Base-by-base conservation (phyloP, 64 coral and sea anemone species). In the Porites lutea region DNA sequence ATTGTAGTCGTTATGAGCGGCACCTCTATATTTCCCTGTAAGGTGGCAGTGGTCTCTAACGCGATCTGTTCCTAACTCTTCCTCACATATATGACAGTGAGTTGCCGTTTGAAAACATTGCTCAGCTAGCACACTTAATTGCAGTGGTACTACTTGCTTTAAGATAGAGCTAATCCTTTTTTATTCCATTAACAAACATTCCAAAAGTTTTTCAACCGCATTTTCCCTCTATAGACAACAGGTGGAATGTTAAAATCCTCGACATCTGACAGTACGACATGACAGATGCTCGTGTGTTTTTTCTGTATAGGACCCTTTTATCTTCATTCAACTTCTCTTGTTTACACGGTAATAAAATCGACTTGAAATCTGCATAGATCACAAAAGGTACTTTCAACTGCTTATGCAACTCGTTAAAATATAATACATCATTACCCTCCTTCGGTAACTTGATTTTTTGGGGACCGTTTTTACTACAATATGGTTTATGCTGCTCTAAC, bases 1-100 rank as follows among this genome's bases (percentile, higher is more conserved):
- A 58, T 92, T 86, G 46, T 82, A 92, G 16, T 3, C 27, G 48
- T 78, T 85, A 20, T 95, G 88, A 13, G 79, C 88, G 4, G 88
- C 79, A 6, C 87, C 93, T 10, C 93, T 65, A 20, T 48, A 95
- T 66, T 90, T 79, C 8, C 93, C 88, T 20, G 88, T 86, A 19
- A 88, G 4, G 18, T 93, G 83, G 27, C 67, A 71, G 49, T 88
- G 91, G 60, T 88, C 75, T 15, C 63, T 67, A 0, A 90, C 60
- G 15, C 77, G 4, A 10, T 82, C 77, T 20, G 84, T 61, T 58
- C 63, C 76, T 9, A 81, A 18, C 45, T 80, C 66, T 47, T 82
- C 51, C 19, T 79, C 62, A 83, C 92, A 94, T 48, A 94, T 94
- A 49, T 95, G 87, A 61, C 93, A 90, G 13, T 58, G 75, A 15